Percentiles rank a stretch among this genome's conserved stretches.
Evolutionary conservation across 2,113 vertebrate species (phyloP).

Genomic region (Toxotes chatareus): DNA sequence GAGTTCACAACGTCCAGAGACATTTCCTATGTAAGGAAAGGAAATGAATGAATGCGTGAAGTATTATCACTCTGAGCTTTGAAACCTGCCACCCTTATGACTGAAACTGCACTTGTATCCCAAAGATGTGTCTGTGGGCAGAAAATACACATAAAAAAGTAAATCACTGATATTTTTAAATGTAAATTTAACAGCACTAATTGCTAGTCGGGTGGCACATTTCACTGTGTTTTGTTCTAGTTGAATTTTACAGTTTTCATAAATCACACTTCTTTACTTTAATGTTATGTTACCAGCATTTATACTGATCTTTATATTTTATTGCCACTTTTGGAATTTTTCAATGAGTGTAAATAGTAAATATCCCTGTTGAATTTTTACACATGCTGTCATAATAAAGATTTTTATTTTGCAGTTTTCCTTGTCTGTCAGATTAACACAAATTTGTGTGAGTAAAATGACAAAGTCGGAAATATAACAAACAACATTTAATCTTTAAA

Average conservation of each 20-base stretch:
- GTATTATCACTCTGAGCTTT: not conserved
- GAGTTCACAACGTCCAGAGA: not conserved
- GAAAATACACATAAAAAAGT: slow-evolving; percentile 21
- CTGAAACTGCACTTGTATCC: slow-evolving; percentile 63
- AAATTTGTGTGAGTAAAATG: slow-evolving; percentile 12
- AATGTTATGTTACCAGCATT: slow-evolving; percentile 14
- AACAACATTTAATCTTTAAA: slow-evolving; percentile 73
- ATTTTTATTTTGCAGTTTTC: slow-evolving; percentile 68
- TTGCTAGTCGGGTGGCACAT: slow-evolving; percentile 34
- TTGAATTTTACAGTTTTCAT: slow-evolving; percentile 30
- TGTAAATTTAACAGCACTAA: slow-evolving; percentile 52
- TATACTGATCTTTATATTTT: slow-evolving; percentile 45
- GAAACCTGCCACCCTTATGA: too few species aligned
- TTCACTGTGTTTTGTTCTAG: slow-evolving; percentile 43
- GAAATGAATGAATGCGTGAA: slow-evolving; percentile 13
- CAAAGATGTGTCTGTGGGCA: slow-evolving; percentile 51
- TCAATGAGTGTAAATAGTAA: slow-evolving; percentile 48
- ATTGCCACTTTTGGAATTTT: slow-evolving; percentile 35
- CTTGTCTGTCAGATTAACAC: slow-evolving; percentile 7
- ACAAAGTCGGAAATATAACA: slow-evolving; percentile 54
- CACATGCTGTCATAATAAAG: slow-evolving; percentile 62
- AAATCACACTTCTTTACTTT: slow-evolving; percentile 43
- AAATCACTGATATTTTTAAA: slow-evolving; percentile 54
- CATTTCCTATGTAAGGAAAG: slow-evolving; percentile 34
- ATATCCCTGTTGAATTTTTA: slow-evolving; percentile 51